These are phyloP conservation scores for Spodoptera littoralis DNA, from an alignment of 2,888 invertebrate species.

Conservation along the genomic window DNA sequence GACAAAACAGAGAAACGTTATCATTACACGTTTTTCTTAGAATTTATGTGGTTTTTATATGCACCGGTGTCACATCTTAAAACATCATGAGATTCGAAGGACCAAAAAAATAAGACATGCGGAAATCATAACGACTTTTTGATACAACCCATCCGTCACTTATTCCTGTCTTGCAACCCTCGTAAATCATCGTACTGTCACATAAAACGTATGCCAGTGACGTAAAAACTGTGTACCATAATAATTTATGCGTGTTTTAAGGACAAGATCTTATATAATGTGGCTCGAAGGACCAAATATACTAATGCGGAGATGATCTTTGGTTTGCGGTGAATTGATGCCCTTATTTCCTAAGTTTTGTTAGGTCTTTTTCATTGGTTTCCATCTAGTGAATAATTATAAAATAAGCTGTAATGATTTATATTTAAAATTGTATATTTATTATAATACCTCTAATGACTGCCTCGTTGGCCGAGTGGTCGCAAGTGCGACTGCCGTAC, in stretches of 20 bases:
- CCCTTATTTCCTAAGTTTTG: no score
- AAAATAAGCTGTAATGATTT: no score
- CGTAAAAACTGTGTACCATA: slow-evolving; percentile 30
- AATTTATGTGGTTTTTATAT: no score
- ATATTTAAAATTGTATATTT: no score
- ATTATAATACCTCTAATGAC: no score
- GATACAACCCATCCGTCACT: slow-evolving; percentile 42
- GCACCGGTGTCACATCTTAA: neutral
- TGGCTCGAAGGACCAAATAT: neutral
- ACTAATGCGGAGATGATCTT: neutral
- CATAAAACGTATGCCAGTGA: slow-evolving; percentile 20
- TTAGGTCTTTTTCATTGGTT: no score
- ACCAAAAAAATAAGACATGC: slow-evolving; percentile 18
- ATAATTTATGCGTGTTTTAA: slow-evolving; percentile 27
- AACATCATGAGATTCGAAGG: slow-evolving; percentile 11
- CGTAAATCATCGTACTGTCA: slow-evolving; percentile 49
- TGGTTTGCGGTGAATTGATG: no score
- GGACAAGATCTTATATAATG: neutral
- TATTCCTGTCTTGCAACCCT: slow-evolving; percentile 39
- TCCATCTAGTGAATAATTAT: no score
- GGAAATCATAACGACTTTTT: slow-evolving; percentile 54
- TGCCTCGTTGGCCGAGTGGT: no score
- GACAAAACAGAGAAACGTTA: no score
- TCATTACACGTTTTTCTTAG: no score
- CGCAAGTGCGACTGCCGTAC: no score